Percentiles rank a stretch among this genome's conserved stretches.
Evolutionary conservation across 2,888 invertebrate genomes (phyloP).

Genomic region (Tribolium freemani): DNA sequence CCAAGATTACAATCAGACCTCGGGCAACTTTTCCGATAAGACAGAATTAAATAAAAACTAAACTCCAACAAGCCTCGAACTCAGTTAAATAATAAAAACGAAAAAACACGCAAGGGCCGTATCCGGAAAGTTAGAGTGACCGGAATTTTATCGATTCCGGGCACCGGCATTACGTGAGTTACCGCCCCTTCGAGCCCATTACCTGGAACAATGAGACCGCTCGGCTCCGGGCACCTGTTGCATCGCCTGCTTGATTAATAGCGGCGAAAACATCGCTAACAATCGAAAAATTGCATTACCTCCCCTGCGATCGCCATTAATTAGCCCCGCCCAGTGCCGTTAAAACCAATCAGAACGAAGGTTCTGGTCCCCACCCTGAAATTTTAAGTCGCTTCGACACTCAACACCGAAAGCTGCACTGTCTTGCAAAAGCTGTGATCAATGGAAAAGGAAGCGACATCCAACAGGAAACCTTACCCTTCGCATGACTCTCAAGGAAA

Average conservation of each 20-base stretch:
- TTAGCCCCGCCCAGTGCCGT: not conserved
- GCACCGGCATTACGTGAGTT: slow-evolving; percentile 1
- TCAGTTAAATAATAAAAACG: not conserved
- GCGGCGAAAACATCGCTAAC: slow-evolving; percentile 1
- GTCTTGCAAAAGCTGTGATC: slow-evolving; percentile 27
- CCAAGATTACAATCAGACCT: too few species aligned
- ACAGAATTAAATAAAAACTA: too few species aligned
- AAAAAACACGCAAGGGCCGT: slow-evolving; percentile 5
- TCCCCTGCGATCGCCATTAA: not conserved
- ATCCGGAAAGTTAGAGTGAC: slow-evolving; percentile 13
- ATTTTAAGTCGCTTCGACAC: slow-evolving; percentile 22
- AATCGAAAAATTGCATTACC: not conserved
- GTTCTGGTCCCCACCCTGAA: not conserved
- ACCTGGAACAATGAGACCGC: slow-evolving; percentile 34
- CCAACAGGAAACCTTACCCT: slow-evolving; percentile 74
- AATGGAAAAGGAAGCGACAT: slow-evolving; percentile 40
- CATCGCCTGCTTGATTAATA: slow-evolving; percentile 22
- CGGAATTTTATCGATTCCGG: slow-evolving; percentile 32
- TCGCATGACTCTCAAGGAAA: slow-evolving; percentile 83
- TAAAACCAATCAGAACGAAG: not conserved
- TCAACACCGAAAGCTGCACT: slow-evolving; percentile 23
- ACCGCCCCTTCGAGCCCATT: slow-evolving; percentile 7
- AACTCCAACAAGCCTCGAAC: too few species aligned
- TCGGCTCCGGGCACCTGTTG: slow-evolving; percentile 32
- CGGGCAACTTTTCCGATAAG: too few species aligned